Evolutionary conservation across 2,113 vertebrate genomes (phyloP).

Genomic region (Pseudorhombus dupliciocellatus): DNA sequence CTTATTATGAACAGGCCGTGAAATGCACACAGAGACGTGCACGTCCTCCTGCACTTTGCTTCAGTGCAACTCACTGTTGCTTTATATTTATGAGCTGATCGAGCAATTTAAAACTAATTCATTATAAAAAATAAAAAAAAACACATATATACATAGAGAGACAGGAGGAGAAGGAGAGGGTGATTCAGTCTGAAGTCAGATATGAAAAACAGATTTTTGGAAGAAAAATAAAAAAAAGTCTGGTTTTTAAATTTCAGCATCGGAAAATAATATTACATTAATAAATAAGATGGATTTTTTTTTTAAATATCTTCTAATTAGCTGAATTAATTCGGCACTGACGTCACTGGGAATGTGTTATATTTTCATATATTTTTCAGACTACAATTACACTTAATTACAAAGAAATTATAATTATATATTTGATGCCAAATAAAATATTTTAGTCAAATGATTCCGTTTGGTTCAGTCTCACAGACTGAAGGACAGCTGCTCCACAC

Average conservation of each 20-base stretch:
- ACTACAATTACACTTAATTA: too few relatives aligned
- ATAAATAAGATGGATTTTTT: neutral
- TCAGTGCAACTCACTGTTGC: constrained; percentile 46
- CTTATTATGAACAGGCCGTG: constrained; percentile 72
- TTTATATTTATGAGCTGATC: constrained; percentile 61
- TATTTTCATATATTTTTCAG: too few relatives aligned
- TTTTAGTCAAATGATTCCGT: too few relatives aligned
- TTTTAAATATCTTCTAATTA: neutral
- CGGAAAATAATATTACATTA: neutral
- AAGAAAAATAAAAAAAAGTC: neutral
- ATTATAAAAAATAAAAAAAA: constrained; percentile 6
- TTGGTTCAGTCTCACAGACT: too few relatives aligned
- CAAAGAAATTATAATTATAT: too few relatives aligned
- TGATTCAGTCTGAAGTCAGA: too few relatives aligned
- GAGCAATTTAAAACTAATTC: constrained; percentile 65
- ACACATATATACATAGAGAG: too few relatives aligned
- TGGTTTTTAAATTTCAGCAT: neutral
- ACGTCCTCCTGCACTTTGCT: constrained; percentile 34
- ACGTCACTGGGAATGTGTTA: neutral
- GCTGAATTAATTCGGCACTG: too few relatives aligned
- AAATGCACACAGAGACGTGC: constrained; percentile 48
- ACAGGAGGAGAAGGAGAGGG: too few relatives aligned
- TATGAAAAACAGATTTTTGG: too few relatives aligned
- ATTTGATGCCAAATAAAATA: too few relatives aligned
- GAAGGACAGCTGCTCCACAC: too few relatives aligned